Percentiles rank a stretch among this genome's conserved stretches.
These are phyloP conservation scores for Tetropium fuscum DNA, from an alignment of 2,888 invertebrate species.

Conservation along the genomic window DNA sequence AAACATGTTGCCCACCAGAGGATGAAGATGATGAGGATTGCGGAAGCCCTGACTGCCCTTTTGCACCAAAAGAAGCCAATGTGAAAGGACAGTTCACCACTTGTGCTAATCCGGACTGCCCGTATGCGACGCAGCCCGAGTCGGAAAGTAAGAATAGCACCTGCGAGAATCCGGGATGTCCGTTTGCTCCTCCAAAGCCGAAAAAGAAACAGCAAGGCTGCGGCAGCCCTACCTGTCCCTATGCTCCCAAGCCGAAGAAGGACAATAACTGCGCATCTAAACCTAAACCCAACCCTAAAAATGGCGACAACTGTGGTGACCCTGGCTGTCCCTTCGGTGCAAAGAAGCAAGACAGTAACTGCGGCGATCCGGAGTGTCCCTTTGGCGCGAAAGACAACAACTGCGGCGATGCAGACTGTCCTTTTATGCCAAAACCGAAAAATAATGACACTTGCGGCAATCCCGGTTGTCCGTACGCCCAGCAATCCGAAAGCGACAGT, in stretches of 20 bases:
- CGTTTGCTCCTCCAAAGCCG: neutral
- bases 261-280: neutral
- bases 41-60: constrained; percentile 50
- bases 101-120: constrained; percentile 41
- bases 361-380: constrained; percentile 8
- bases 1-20: constrained; percentile 7
- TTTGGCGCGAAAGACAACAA: constrained; percentile 10
- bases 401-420: constrained; percentile 51
- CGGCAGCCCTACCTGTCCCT: neutral
- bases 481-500: constrained; percentile 32
- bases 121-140: constrained; percentile 3
- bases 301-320: neutral
- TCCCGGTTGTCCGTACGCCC: constrained; percentile 35
- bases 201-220: neutral
- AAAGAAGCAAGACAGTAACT: constrained; percentile 6
- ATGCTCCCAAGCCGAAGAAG: constrained; percentile 12
- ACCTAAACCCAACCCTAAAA: neutral
- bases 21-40: constrained; percentile 34
- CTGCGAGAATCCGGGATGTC: neutral
- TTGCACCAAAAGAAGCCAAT: constrained; percentile 21
- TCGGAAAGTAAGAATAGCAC: neutral
- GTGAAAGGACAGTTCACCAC: constrained; percentile 30
- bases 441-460: constrained; percentile 34
- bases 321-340: constrained; percentile 6
- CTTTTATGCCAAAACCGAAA: constrained; percentile 25